These are phyloP conservation scores for Apodemus sylvaticus DNA, from an alignment of 2,113 vertebrate species.

Conservation along the genomic window DNA sequence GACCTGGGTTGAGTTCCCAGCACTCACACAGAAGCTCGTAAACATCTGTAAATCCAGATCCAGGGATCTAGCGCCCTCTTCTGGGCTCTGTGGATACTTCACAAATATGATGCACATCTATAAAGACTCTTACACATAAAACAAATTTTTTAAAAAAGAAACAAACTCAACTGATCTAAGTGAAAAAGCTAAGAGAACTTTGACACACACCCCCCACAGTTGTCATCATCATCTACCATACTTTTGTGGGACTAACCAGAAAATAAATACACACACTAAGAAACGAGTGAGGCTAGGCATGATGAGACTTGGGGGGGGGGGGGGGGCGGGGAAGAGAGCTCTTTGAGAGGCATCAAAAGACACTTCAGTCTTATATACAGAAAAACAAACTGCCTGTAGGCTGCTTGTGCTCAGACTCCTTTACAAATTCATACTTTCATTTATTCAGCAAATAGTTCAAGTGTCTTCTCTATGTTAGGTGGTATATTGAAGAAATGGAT, in stretches of 20 bases:
- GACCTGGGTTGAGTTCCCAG: not conserved
- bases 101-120: not conserved
- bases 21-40: not conserved
- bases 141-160: not conserved
- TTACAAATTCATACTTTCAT: not conserved
- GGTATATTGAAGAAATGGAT: too few relatives aligned
- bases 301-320: too few relatives aligned
- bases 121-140: not conserved
- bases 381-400: not conserved
- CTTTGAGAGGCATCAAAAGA: not conserved
- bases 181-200: not conserved
- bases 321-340: too few relatives aligned
- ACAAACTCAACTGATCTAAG: not conserved
- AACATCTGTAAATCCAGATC: not conserved
- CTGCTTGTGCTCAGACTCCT: not conserved
- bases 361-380: too few relatives aligned
- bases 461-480: rapidly evolving
- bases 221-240: rapidly evolving
- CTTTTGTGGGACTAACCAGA: not conserved
- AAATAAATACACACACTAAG: rapidly evolving
- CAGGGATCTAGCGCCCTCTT: not conserved
- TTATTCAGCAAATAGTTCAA: not conserved
- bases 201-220: not conserved
- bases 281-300: rapidly evolving
- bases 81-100: not conserved